Percentiles rank a stretch among this genome's conserved stretches.
phyloP scores from a whole-genome alignment of 2,113 vertebrate genomes.

The Lamprologus sp. region DNA sequence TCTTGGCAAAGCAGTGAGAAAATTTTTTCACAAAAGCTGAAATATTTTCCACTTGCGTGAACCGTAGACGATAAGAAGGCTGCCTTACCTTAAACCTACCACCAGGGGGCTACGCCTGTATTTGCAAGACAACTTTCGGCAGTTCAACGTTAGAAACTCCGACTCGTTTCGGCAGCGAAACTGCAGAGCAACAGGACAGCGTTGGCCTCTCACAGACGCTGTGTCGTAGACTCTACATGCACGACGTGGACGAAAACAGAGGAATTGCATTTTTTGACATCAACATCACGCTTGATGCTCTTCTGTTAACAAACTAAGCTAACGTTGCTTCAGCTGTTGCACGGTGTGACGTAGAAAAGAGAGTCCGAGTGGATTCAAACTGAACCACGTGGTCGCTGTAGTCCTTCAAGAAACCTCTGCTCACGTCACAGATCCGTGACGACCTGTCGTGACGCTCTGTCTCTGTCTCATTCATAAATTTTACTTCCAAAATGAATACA shows the following conservation, averaged over 20 bases:
- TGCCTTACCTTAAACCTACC: background rate
- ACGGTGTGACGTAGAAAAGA: background rate
- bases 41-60: background rate
- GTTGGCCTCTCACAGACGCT: rapidly evolving
- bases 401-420: background rate
- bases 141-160: background rate
- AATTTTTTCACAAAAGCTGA: background rate
- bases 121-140: background rate
- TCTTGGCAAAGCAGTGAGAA: background rate
- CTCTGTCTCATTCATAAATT: background rate
- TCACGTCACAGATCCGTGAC: background rate
- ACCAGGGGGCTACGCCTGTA: background rate
- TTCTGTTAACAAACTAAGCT: background rate
- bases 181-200: background rate
- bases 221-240: rapidly evolving
- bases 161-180: background rate
- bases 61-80: rapidly evolving
- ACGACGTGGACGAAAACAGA: rapidly evolving
- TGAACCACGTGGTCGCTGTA: background rate
- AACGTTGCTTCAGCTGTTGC: background rate
- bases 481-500: background rate
- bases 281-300: rapidly evolving
- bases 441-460: rapidly evolving
- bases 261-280: background rate
- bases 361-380: rapidly evolving